phyloP scores from a whole-genome alignment of 1,140 invertebrate species.

The Zaprionus lachaisei region DNA sequence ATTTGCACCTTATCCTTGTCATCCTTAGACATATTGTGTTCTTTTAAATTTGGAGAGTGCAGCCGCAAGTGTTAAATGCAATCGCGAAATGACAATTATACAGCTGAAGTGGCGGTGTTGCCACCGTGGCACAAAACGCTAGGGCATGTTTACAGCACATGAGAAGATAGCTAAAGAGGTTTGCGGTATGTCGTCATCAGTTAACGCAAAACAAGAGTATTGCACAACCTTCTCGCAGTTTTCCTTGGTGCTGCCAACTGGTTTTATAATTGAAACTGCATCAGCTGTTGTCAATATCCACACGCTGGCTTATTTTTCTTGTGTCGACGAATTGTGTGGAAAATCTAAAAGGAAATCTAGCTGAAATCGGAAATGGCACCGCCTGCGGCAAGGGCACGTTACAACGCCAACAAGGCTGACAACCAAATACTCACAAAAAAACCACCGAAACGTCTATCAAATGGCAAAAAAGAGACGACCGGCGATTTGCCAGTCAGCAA shows the following conservation, averaged over 20 bases:
- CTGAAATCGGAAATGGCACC: conserved; percentile 68
- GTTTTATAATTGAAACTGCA: neutral
- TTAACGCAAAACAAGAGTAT: neutral
- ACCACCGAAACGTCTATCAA: conserved; percentile 65
- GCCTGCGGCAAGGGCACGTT: conserved; percentile 74
- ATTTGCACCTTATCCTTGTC: conserved; percentile 76
- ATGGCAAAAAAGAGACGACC: conserved; percentile 44
- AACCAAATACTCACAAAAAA: conserved; percentile 75
- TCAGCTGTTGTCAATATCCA: conserved; percentile 33
- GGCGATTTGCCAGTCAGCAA: conserved; percentile 27
- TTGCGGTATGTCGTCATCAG: conserved; percentile 5
- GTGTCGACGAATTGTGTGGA: conserved; percentile 11
- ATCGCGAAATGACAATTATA: conserved; percentile 22
- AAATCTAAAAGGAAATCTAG: neutral
- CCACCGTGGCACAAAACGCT: conserved; percentile 2
- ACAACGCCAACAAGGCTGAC: conserved; percentile 82
- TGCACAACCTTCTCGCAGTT: neutral
- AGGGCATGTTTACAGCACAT: neutral
- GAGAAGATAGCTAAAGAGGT: neutral
- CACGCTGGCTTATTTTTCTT: conserved; percentile 31
- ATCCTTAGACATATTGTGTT: conserved; percentile 75
- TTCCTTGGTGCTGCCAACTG: conserved; percentile 26
- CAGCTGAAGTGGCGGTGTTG: conserved; percentile 27
- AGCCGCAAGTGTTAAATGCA: conserved; percentile 26
- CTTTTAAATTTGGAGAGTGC: conserved; percentile 19